These are phyloP conservation scores for Brachionus rotundiformis DNA, from an alignment of 1,140 invertebrate species.

Conservation along the genomic window DNA sequence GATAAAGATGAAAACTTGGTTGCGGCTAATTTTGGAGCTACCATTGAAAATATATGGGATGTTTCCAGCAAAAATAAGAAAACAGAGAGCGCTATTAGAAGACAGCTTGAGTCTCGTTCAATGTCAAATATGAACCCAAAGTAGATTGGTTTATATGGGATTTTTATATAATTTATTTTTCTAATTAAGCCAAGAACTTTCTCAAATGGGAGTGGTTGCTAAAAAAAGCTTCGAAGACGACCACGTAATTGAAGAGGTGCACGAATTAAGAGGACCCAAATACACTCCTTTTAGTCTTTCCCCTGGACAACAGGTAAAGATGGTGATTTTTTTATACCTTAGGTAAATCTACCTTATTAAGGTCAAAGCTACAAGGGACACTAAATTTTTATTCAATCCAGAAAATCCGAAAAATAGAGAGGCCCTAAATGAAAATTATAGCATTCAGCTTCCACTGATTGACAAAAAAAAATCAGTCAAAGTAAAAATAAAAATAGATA, in stretches of 20 bases:
- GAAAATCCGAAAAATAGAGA: constrained; percentile 59
- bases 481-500: constrained; percentile 53
- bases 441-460: constrained; percentile 62
- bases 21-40: constrained; percentile 38
- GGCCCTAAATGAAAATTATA: constrained; percentile 61
- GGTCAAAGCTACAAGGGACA: constrained; percentile 19
- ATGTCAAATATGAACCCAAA: background rate
- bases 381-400: constrained; percentile 60
- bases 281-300: constrained; percentile 17
- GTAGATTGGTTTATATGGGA: background rate
- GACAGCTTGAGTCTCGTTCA: background rate
- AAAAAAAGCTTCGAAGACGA: background rate
- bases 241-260: background rate
- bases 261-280: constrained; percentile 15
- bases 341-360: no score
- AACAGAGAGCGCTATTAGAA: constrained; percentile 8
- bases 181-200: background rate
- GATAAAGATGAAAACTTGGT: constrained; percentile 28
- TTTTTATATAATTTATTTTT: background rate
- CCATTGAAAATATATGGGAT: constrained; percentile 36
- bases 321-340: no score
- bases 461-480: constrained; percentile 55
- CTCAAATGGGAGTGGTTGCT: background rate
- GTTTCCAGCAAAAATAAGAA: background rate
- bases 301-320: constrained; percentile 22